Conservation (phyloP, 1,140 invertebrate genomes). For the Papilio polytes region DNA sequence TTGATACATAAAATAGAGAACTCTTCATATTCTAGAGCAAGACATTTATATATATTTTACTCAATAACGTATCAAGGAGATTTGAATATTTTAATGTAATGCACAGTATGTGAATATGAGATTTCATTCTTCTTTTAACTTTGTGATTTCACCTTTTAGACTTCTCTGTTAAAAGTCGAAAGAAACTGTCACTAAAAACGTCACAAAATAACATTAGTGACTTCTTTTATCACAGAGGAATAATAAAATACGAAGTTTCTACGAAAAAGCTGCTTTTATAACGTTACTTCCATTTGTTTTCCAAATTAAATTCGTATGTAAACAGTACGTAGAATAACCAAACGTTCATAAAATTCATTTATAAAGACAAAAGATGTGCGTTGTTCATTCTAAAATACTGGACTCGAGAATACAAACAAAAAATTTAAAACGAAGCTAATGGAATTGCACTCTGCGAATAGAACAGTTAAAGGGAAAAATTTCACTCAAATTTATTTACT, state of each 20-base stretch:
- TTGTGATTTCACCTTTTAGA: too few species aligned
- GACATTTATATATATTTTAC: background rate
- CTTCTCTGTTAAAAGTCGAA: background rate
- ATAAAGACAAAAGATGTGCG: background rate
- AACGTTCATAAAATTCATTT: background rate
- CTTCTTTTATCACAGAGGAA: background rate
- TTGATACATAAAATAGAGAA: background rate
- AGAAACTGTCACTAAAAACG: background rate
- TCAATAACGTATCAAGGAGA: background rate
- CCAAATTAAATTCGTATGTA: background rate
- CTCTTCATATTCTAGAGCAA: background rate
- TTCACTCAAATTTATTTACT: background rate
- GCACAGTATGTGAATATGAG: background rate
- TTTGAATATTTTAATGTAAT: background rate
- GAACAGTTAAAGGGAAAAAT: background rate
- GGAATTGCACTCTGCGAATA: conserved; percentile 10
- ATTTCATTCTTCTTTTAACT: too few species aligned
- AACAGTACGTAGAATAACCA: background rate
- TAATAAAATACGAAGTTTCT: background rate
- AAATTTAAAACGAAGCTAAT: conserved; percentile 19
- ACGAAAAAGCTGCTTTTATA: background rate
- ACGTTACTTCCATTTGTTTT: background rate
- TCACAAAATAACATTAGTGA: background rate
- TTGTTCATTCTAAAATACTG: conserved; percentile 15
- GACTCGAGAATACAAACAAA: background rate